A percentile compares a stretch with the other conserved stretches of the same genome.
phyloP scores from a whole-genome alignment of 2,113 vertebrate species.

The Cyanoramphus novaezelandiae region DNA sequence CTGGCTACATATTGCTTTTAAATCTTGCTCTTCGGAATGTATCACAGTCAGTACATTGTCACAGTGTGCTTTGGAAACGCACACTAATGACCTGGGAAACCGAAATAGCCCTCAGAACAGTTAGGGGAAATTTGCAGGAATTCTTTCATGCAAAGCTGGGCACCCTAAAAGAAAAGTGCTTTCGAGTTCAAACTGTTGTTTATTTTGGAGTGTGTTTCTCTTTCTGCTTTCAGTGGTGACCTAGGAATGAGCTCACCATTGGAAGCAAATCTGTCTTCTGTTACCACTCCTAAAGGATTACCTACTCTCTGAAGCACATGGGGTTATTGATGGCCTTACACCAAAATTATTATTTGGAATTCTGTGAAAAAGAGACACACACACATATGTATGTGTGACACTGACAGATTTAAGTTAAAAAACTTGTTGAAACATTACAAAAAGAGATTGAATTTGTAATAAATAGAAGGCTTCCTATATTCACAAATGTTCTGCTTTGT shows the following conservation, averaged over 20 bases:
- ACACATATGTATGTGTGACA: neutral
- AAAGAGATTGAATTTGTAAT: neutral
- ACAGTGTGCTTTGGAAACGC: neutral
- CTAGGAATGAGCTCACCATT: slow-evolving; percentile 82
- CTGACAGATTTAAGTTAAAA: slow-evolving; percentile 7
- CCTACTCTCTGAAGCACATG: slow-evolving; percentile 70
- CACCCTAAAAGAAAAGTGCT: slow-evolving; percentile 75
- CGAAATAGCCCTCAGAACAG: slow-evolving; percentile 25
- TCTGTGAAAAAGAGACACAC: slow-evolving; percentile 29
- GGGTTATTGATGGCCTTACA: slow-evolving; percentile 63
- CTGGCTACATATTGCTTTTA: neutral
- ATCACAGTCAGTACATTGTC: neutral
- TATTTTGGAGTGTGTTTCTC: slow-evolving; percentile 73
- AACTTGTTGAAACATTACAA: slow-evolving; percentile 37
- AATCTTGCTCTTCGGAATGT: neutral
- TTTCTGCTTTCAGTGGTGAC: slow-evolving; percentile 75
- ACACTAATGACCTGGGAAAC: slow-evolving; percentile 30
- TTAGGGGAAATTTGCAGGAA: slow-evolving; percentile 52
- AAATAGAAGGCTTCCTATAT: slow-evolving; percentile 50
- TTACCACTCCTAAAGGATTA: slow-evolving; percentile 81
- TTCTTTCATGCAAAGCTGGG: slow-evolving; percentile 68
- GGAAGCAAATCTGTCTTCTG: slow-evolving; percentile 80
- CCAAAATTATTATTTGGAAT: slow-evolving; percentile 65
- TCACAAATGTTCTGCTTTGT: neutral
- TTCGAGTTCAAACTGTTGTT: slow-evolving; percentile 69